These are phyloP conservation scores for Opisthograptis luteolata DNA, from an alignment of 2,888 invertebrate species.

Conservation along the genomic window DNA sequence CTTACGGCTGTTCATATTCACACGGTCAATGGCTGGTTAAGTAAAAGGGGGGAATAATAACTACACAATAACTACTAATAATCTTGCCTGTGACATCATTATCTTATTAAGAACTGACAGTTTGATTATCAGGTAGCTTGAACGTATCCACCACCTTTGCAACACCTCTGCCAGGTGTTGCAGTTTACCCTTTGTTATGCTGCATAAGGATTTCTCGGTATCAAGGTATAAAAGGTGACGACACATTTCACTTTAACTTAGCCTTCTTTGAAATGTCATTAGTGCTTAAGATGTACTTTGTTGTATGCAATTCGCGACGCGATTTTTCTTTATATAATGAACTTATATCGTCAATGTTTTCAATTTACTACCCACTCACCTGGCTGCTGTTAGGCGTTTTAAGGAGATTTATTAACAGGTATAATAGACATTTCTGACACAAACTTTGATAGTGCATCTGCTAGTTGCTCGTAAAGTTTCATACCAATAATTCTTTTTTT, in stretches of 20 bases:
- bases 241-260: background rate
- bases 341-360: background rate
- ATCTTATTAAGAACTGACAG: background rate
- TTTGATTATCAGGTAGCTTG: background rate
- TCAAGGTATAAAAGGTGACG: background rate
- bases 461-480: too few relatives aligned
- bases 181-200: background rate
- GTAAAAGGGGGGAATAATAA: background rate
- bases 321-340: background rate
- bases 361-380: too few relatives aligned
- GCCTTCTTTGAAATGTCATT: background rate
- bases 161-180: conserved; percentile 17
- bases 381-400: too few relatives aligned
- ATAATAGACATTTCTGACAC: too few relatives aligned
- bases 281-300: background rate
- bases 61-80: background rate
- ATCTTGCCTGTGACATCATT: background rate
- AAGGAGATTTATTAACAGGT: too few relatives aligned
- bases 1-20: conserved; percentile 33
- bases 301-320: background rate
- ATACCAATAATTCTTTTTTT: too few relatives aligned
- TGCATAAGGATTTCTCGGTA: background rate
- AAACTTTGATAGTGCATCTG: too few relatives aligned
- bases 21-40: conserved; percentile 16
- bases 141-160: background rate